These are phyloP conservation scores for Tridacna gigas DNA, from an alignment of 2,888 invertebrate genomes.

Conservation along the genomic window DNA sequence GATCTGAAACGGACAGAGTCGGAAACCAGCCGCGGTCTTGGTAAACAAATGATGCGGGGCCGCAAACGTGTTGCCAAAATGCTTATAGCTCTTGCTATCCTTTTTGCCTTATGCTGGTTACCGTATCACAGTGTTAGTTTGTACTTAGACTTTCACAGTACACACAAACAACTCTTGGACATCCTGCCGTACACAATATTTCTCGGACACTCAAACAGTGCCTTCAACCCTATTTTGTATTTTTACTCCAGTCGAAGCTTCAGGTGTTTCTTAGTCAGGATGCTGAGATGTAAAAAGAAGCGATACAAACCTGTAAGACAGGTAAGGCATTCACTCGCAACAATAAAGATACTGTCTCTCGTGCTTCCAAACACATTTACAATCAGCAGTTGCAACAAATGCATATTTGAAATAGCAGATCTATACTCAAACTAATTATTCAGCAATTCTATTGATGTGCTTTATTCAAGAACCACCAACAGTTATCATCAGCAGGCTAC, in stretches of 20 bases:
- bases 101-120: constrained; percentile 92
- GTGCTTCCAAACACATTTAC: no score
- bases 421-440: no score
- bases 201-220: constrained; percentile 91
- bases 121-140: constrained; percentile 91
- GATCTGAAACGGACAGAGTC: constrained; percentile 75
- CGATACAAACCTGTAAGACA: constrained; percentile 53
- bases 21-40: constrained; percentile 71
- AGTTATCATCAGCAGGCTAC: no score
- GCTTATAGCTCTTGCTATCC: constrained; percentile 89
- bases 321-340: constrained; percentile 45
- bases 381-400: no score
- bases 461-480: no score
- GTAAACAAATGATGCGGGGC: constrained; percentile 86
- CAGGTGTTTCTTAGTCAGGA: constrained; percentile 87
- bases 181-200: constrained; percentile 89
- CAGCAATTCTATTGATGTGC: no score
- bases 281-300: constrained; percentile 67
- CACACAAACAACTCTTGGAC: constrained; percentile 81
- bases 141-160: constrained; percentile 87
- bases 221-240: constrained; percentile 91
- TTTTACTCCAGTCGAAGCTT: constrained; percentile 91
- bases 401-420: no score
- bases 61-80: constrained; percentile 91
- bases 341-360: neutral